A percentile compares a stretch with the other conserved stretches of the same genome.
Evolutionary conservation across 2,888 invertebrate species (phyloP).

Genomic region (Rhabditoides inermis): DNA sequence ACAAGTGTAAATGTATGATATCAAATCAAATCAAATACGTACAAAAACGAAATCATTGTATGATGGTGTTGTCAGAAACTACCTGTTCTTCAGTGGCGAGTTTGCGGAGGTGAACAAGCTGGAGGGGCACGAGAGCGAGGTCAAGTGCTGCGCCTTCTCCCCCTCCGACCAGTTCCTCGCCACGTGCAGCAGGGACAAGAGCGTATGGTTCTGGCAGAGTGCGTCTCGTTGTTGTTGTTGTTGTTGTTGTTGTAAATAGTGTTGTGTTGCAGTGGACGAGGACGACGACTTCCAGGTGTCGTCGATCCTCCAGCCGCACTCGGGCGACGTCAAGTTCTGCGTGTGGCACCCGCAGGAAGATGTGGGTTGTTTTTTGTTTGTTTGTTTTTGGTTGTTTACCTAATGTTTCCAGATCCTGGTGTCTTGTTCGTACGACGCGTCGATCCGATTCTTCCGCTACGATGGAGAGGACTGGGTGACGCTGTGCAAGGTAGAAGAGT

Average conservation of each 20-base stretch:
- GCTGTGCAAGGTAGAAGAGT: too few relatives aligned
- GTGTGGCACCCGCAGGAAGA: slow-evolving; percentile 85
- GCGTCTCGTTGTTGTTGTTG: slow-evolving; percentile 8
- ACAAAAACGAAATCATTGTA: too few relatives aligned
- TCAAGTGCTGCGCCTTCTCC: slow-evolving; percentile 90
- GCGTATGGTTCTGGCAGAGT: slow-evolving; percentile 97
- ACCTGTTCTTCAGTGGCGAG: slow-evolving; percentile 56
- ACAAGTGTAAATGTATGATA: too few relatives aligned
- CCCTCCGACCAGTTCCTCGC: slow-evolving; percentile 77
- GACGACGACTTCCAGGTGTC: slow-evolving; percentile 94
- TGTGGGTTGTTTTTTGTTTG: too few relatives aligned
- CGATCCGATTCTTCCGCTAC: slow-evolving; percentile 81
- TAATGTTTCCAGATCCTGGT: slow-evolving; percentile 63
- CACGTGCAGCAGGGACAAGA: slow-evolving; percentile 92
- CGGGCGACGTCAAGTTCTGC: slow-evolving; percentile 91
- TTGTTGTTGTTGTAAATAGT: too few relatives aligned
- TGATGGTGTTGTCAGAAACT: too few relatives aligned
- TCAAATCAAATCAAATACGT: too few relatives aligned
- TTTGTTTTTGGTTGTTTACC: background rate
- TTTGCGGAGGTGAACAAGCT: slow-evolving; percentile 85
- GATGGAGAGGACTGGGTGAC: slow-evolving; percentile 75
- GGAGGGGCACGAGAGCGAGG: slow-evolving; percentile 96
- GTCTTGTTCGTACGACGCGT: slow-evolving; percentile 92
- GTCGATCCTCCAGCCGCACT: slow-evolving; percentile 83
- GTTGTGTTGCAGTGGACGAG: slow-evolving; percentile 60